Conservation (phyloP, 23 tunicate genomes). For the Diplosoma virens region DNA sequence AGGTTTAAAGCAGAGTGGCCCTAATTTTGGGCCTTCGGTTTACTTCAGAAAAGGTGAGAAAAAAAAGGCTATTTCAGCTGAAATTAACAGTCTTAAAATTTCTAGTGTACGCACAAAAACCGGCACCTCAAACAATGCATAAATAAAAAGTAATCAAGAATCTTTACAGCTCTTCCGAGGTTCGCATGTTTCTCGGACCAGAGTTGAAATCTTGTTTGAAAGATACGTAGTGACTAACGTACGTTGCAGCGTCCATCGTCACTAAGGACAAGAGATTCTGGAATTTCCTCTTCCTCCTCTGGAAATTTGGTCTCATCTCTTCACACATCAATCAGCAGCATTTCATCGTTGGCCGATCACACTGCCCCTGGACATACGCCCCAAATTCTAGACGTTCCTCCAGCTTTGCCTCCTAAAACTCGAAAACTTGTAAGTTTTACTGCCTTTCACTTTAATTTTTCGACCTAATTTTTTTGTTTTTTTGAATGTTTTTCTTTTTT, state of each 20-base stretch:
- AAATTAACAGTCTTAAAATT: no score
- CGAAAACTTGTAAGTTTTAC: conserved; percentile 18
- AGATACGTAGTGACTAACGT: background rate
- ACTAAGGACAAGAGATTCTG: background rate
- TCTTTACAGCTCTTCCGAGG: background rate
- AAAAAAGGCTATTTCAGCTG: no score
- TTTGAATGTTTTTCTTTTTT: conserved; percentile 9
- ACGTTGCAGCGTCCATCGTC: conserved; percentile 12
- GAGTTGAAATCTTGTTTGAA: background rate
- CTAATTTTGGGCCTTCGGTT: no score
- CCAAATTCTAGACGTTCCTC: conserved; percentile 55
- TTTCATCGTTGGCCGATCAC: conserved; percentile 38
- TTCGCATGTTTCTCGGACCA: background rate
- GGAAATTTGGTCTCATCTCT: conserved; percentile 34
- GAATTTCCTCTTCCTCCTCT: background rate
- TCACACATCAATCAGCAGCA: conserved; percentile 18
- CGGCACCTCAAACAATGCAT: no score
- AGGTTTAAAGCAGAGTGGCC: no score
- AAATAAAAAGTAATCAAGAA: background rate
- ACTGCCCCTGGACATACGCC: background rate
- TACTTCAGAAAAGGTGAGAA: no score
- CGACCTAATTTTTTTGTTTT: background rate
- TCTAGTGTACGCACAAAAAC: no score
- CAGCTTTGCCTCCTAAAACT: conserved; percentile 66
- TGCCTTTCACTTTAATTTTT: no score